phyloP scores from a whole-genome alignment of 2,113 vertebrate genomes.

The Leptobrachium ailaonicum region DNA sequence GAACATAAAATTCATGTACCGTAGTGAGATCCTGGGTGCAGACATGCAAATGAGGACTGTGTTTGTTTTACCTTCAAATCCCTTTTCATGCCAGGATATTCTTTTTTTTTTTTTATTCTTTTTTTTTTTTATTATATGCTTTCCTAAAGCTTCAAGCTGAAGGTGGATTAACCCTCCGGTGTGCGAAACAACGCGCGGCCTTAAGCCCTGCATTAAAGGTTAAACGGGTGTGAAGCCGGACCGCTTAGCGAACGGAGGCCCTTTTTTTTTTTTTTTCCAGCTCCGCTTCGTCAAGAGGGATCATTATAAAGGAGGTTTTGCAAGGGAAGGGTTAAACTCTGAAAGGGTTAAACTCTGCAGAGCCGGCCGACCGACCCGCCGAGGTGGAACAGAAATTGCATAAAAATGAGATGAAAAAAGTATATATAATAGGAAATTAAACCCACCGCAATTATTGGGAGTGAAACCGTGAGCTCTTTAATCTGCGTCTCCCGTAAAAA shows the following conservation, averaged over 20 bases:
- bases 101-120: background rate
- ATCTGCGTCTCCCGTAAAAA: background rate
- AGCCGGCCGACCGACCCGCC: background rate
- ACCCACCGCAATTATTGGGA: background rate
- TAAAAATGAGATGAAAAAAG: background rate
- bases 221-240: no score
- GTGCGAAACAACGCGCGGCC: background rate
- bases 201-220: constrained; percentile 19
- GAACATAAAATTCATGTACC: constrained; percentile 45
- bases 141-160: constrained; percentile 1
- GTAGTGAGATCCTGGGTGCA: constrained; percentile 34
- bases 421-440: background rate
- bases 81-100: constrained; percentile 35
- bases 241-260: no score
- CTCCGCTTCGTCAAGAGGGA: no score
- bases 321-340: no score
- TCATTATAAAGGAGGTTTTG: no score
- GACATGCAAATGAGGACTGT: constrained; percentile 45
- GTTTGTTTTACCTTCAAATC: constrained; percentile 43
- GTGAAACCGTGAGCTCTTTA: background rate
- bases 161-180: constrained; percentile 32
- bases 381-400: background rate
- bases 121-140: background rate
- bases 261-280: no score
- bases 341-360: background rate